Base-by-base conservation (phyloP, 2,797 vertebrate genomes). In the Aplochiton taeniatus region DNA sequence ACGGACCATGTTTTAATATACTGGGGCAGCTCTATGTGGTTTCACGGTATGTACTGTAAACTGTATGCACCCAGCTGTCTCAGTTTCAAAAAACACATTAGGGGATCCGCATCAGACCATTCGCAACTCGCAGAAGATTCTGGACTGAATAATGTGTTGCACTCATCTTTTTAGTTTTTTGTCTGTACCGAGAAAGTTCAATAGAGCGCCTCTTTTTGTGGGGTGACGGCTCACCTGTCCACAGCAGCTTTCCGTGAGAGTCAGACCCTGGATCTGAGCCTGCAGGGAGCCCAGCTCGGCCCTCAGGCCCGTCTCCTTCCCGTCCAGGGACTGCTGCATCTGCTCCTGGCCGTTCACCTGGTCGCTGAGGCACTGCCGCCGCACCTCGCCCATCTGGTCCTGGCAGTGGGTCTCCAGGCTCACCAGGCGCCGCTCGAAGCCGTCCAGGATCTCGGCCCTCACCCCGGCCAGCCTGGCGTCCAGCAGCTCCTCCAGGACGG, bases 221-320 rank as follows among this genome's bases (percentile, higher is more conserved):
- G 6, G 3, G 31, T 31, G 31, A 6, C 31, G 31, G 31, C 31
- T 31, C 81, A 97, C 87, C 81, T 94, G 93, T 75, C 92, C 86
- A n/a, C 97, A 98, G 88, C 96, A 98, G 88, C 92, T 93, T 71
- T 94, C 94, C 0, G 94, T 94, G 61, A 95, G 85, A 0, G 93
- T 96, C 11, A 98, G 84, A 47, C 95, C 96, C 83, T 97, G 96
- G 74, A 98, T 94, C 86, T 92, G 95, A 55, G 93, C 91, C 70
- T 95, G 95, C 65, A 99, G 84, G 57, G 95, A 85, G 0, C 95
- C 94, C 79, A 98, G 85, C 75, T 98, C 95, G 71, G 92, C 91
- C 66, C 95, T 93, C 69, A 98, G 83, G 53, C 95, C 95, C 0
- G 96, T 93, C 80, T 97, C 96, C 70, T 85, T 93, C 65, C 97